Conservation (phyloP, 92 coral and sea anemone genomes). For the Hydrozoanthus gracilis region DNA sequence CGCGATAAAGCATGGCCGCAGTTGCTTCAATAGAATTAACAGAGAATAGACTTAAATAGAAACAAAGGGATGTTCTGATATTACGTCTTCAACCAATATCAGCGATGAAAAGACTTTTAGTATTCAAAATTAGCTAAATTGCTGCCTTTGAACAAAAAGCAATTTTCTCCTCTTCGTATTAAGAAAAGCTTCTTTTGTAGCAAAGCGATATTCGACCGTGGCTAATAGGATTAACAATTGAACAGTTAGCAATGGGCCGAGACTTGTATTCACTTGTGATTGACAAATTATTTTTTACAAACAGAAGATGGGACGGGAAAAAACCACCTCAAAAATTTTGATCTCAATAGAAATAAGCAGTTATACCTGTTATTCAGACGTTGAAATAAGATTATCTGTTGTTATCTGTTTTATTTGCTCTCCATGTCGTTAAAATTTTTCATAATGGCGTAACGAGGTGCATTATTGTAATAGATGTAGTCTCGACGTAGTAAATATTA, state of each 20-base stretch:
- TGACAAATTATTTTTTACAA: background rate
- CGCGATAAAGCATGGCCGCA: background rate
- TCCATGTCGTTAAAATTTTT: background rate
- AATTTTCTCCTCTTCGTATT: conserved; percentile 32
- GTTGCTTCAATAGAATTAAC: conserved; percentile 9
- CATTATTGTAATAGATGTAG: background rate
- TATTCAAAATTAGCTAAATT: conserved; percentile 39
- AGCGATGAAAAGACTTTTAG: conserved; percentile 25
- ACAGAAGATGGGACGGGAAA: conserved; percentile 11
- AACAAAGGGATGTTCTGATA: conserved; percentile 16
- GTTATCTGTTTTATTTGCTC: background rate
- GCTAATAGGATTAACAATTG: conserved; percentile 21
- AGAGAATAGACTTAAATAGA: conserved; percentile 14
- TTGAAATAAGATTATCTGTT: background rate
- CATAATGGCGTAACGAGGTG: background rate
- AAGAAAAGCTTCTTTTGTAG: conserved; percentile 23
- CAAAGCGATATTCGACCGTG: background rate
- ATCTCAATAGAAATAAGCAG: background rate
- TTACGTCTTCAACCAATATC: conserved; percentile 21
- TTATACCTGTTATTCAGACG: background rate
- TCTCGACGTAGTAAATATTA: conserved; percentile 9
- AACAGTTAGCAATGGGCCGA: conserved; percentile 1
- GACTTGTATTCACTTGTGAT: background rate
- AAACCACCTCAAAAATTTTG: background rate
- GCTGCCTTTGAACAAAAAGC: conserved; percentile 61